Evolutionary conservation across 2,113 vertebrate genomes (phyloP), one percentile per base, ranked within the genome.

Genomic region (Pionites leucogaster): DNA sequence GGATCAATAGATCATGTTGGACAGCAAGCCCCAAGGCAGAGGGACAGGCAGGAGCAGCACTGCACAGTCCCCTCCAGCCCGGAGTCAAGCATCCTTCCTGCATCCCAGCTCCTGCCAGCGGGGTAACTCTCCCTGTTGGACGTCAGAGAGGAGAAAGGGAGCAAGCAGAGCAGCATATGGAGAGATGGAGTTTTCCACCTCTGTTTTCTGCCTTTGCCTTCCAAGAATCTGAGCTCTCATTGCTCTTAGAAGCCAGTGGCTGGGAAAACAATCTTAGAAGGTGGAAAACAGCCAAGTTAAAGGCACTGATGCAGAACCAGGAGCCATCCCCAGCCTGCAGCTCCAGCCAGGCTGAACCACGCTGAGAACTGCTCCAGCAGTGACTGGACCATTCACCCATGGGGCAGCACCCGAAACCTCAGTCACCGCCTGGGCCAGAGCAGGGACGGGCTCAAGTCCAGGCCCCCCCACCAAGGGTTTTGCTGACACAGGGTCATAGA

Each of bases 121-220:
- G 68, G 90, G 12, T 10, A 47, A 89, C 69, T 60, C 39, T 68
- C 95, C 91, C 89, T 65, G 41, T 27, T 11, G n/a, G 70, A 55
- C 39, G 19, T 3, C 13, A 44, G 70, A 10, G 50, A 28, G 0
- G 9, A 69, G 29, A n/a, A 86, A 20, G 57, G 68, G 23, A 87
- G 55, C 50, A 59, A 75, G 63, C 0, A 0, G 50, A 59, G 80
- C 69, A 46, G 87, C 20, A 64, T 4, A 3, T 0, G 1, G 31
- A 37, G 25, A 68, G 55, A 23, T 70, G 35, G 70, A 62, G 42
- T 27, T 90, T 8, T 42, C 93, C 76, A 47, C 60, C 28, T 37
- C 63, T 46, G 55, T 5, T 50, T 78, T 59, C 46, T 49, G 37
- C 0, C 75, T 77, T 41, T 75, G 55, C 70, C 63, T 94, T 91